Evolutionary conservation across 2,113 vertebrate species (phyloP).

Genomic region (Stigmatopora argus): DNA sequence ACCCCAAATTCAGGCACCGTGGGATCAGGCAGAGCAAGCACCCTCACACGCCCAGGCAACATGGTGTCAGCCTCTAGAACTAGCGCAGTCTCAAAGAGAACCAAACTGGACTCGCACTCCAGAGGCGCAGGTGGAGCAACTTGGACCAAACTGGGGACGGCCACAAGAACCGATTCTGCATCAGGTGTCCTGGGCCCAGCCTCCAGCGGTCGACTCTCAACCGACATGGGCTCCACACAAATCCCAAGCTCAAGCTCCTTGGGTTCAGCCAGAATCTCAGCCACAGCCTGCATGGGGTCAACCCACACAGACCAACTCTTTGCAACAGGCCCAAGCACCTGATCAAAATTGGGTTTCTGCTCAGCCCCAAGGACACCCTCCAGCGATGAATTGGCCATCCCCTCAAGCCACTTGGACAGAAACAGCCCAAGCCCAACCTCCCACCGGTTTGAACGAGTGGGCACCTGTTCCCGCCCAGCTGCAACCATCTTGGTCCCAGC

Average conservation of each 20-base stretch:
- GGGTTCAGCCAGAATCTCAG: conserved; percentile 57
- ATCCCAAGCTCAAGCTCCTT: conserved; percentile 45
- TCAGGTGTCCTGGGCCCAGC: conserved; percentile 49
- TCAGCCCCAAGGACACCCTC: conserved; percentile 35
- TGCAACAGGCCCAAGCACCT: conserved; percentile 46
- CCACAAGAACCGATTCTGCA: conserved; percentile 51
- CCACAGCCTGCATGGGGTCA: conserved; percentile 53
- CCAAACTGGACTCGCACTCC: conserved; percentile 42
- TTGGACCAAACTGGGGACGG: conserved; percentile 52
- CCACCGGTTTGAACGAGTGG: conserved; percentile 57
- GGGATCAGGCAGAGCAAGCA: conserved; percentile 44
- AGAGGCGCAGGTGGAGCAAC: conserved; percentile 42
- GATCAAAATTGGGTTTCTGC: conserved; percentile 49
- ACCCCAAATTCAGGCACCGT: conserved; percentile 41
- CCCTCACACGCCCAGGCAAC: conserved; percentile 33
- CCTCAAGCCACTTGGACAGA: conserved; percentile 57
- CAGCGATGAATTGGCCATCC: conserved; percentile 44
- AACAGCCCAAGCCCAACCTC: conserved; percentile 47
- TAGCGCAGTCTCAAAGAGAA: conserved; percentile 42
- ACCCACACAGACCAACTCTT: conserved; percentile 51
- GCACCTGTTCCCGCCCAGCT: conserved; percentile 54
- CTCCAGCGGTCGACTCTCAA: conserved; percentile 43
- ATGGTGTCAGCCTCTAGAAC: conserved; percentile 44
- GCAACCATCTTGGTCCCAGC: conserved; percentile 57
- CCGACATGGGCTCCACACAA: conserved; percentile 56